Evolutionary conservation across 2,888 invertebrate species (phyloP).

Genomic region (Cephus nigrinus): DNA sequence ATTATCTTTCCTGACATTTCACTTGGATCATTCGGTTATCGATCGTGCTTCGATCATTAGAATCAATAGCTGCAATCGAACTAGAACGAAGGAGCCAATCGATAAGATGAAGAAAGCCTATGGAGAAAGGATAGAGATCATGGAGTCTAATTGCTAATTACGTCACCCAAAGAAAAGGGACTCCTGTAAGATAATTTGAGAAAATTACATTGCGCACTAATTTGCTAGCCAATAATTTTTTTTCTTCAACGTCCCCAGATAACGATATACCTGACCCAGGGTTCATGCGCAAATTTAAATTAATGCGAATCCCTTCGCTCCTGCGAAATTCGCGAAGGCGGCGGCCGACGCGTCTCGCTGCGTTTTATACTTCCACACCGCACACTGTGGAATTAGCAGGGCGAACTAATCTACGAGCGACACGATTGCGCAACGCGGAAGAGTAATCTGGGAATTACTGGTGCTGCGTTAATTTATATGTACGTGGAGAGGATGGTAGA

Average conservation of each 20-base stretch:
- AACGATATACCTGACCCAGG: background rate
- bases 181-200: background rate
- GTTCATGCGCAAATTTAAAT: background rate
- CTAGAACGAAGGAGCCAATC: background rate
- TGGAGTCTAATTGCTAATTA: background rate
- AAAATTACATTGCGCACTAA: background rate
- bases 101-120: background rate
- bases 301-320: background rate
- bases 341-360: background rate
- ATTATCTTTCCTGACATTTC: background rate
- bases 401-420: background rate
- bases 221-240: background rate
- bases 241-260: background rate
- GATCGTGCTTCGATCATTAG: background rate
- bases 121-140: background rate
- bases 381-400: background rate
- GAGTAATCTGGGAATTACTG: conserved; percentile 1
- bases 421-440: conserved; percentile 3
- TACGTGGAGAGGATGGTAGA: background rate
- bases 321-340: background rate
- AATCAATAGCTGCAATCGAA: background rate
- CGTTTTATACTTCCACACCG: background rate
- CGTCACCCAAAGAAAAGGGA: background rate
- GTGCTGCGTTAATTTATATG: background rate
- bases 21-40: background rate